Percentiles rank a stretch among this genome's conserved stretches.
These are phyloP conservation scores for Rhabditophanes sp. DNA, from an alignment of 2,888 invertebrate genomes.

Conservation along the genomic window DNA sequence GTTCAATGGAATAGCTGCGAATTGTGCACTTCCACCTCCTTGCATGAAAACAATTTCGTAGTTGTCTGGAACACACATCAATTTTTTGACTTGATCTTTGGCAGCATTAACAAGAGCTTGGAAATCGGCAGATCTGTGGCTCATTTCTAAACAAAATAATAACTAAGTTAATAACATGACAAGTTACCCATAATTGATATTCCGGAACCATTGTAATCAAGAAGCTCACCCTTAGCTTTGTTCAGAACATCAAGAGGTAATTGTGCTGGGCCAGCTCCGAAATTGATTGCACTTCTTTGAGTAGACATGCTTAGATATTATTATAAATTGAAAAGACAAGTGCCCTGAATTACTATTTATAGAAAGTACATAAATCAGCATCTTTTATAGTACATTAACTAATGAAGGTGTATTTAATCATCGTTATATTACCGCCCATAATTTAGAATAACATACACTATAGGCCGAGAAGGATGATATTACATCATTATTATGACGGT, in stretches of 20 bases:
- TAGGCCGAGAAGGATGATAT: too few species aligned
- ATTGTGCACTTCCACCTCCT: slow-evolving; percentile 86
- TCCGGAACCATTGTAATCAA: slow-evolving; percentile 62
- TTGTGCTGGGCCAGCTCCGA: slow-evolving; percentile 86
- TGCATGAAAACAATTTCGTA: slow-evolving; percentile 82
- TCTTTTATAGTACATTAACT: too few species aligned
- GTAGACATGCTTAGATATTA: too few species aligned
- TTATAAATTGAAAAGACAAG: too few species aligned
- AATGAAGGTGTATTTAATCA: too few species aligned
- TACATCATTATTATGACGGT: too few species aligned
- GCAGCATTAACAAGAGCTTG: slow-evolving; percentile 59
- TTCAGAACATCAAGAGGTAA: slow-evolving; percentile 71
- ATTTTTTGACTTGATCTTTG: slow-evolving; percentile 48
- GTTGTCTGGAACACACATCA: slow-evolving; percentile 66
- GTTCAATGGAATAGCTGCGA: slow-evolving; percentile 69
- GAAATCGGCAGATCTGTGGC: slow-evolving; percentile 75
- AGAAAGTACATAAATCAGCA: too few species aligned
- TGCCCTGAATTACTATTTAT: too few species aligned
- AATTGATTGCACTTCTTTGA: slow-evolving; percentile 48
- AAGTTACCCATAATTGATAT: slow-evolving; percentile 58
- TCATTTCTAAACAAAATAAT: slow-evolving; percentile 52
- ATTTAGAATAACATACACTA: too few species aligned
- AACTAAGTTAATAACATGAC: slow-evolving; percentile 4
- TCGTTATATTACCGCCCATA: too few species aligned
- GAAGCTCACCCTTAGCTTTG: slow-evolving; percentile 64